These are phyloP conservation scores for Cacatua alba DNA, from an alignment of 2,113 vertebrate genomes.

Conservation along the genomic window DNA sequence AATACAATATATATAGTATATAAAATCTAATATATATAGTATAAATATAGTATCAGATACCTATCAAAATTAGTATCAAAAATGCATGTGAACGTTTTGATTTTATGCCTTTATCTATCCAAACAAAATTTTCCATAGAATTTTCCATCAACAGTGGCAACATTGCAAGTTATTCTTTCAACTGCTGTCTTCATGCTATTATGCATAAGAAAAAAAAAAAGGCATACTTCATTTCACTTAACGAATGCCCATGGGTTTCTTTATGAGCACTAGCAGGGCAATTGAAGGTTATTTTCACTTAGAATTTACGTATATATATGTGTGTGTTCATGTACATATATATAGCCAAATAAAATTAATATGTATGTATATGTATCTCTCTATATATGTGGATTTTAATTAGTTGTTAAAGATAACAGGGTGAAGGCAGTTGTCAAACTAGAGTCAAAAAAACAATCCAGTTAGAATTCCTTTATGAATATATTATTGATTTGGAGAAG, in stretches of 20 bases:
- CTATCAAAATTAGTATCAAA: neutral
- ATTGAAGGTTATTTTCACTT: neutral
- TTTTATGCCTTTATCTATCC: neutral
- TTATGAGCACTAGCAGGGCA: neutral
- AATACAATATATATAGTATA: neutral
- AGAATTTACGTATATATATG: neutral
- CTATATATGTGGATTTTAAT: neutral
- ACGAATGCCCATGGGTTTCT: accelerated
- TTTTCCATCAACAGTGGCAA: neutral
- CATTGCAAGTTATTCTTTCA: neutral
- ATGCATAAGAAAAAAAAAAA: neutral
- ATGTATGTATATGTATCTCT: neutral
- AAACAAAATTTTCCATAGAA: neutral
- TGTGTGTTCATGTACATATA: neutral
- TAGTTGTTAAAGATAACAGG: neutral
- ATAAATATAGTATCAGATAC: neutral
- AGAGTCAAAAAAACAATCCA: neutral
- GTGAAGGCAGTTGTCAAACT: neutral
- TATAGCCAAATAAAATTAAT: neutral
- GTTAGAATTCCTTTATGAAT: neutral
- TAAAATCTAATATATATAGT: neutral
- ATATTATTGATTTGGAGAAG: neutral
- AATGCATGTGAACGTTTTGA: neutral
- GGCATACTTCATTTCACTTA: neutral
- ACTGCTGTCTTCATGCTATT: neutral